Percentiles rank a stretch among this genome's conserved stretches.
Conservation (phyloP, 2,888 invertebrate genomes). For the Lacanobia oleracea region DNA sequence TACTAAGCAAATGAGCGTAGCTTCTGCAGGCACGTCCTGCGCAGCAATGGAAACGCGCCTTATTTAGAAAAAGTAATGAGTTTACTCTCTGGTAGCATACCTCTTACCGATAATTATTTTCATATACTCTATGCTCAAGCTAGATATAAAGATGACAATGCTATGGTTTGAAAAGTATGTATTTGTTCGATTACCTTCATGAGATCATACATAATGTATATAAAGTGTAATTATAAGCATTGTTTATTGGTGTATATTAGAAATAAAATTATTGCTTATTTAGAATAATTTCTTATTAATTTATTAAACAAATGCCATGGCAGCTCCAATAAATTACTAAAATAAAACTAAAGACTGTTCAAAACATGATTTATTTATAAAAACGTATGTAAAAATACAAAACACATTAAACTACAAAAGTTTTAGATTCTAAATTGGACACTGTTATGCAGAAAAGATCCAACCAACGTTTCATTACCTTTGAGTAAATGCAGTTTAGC, state of each 20-base stretch:
- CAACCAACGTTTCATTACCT: too few relatives aligned
- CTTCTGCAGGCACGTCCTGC: background rate
- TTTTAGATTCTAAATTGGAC: slow-evolving; percentile 56
- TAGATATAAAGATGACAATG: slow-evolving; percentile 1
- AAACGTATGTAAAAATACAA: slow-evolving; percentile 68
- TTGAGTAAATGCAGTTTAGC: too few relatives aligned
- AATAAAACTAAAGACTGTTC: slow-evolving; percentile 13
- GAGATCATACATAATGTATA: slow-evolving; percentile 62
- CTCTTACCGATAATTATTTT: background rate
- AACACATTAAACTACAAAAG: slow-evolving; percentile 65
- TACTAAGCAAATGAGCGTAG: background rate
- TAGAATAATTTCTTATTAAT: slow-evolving; percentile 8
- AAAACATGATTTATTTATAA: slow-evolving; percentile 77
- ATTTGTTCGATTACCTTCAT: slow-evolving; percentile 44
- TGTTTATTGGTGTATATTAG: slow-evolving; percentile 65
- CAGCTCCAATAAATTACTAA: background rate
- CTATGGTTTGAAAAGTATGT: slow-evolving; percentile 26
- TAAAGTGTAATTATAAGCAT: slow-evolving; percentile 58
- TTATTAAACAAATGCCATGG: background rate
- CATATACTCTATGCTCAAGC: background rate
- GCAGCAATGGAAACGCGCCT: background rate
- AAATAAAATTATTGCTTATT: slow-evolving; percentile 64
- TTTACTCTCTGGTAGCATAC: too few relatives aligned
- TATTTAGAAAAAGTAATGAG: background rate
- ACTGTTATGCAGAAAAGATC: too few relatives aligned